These are phyloP conservation scores for Pangasius macronema DNA, from an alignment of 2,797 vertebrate genomes.

Conservation along the genomic window DNA sequence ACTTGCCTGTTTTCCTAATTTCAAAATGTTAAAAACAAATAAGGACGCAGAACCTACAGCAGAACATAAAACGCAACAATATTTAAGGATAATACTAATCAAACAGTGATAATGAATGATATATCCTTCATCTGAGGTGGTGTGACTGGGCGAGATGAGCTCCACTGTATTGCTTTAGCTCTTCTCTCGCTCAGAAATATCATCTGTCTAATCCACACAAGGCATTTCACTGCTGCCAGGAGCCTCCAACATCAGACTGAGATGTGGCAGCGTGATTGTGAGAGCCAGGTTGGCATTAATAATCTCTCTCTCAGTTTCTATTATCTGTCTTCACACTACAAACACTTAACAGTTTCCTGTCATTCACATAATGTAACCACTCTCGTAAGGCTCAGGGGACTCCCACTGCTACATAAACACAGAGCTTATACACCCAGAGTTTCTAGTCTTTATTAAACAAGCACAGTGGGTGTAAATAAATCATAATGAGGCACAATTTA, in stretches of 20 bases:
- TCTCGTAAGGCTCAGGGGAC: not conserved
- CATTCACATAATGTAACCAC: constrained; percentile 1
- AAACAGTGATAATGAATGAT: constrained; percentile 13
- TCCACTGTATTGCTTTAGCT: constrained; percentile 23
- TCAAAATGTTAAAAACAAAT: not conserved
- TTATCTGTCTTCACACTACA: constrained; percentile 21
- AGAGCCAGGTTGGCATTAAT: constrained; percentile 51
- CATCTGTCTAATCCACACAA: constrained; percentile 52
- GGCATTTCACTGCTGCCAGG: constrained; percentile 36
- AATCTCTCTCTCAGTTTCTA: constrained; percentile 31
- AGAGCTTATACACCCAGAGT: not conserved
- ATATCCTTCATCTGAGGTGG: constrained; percentile 5
- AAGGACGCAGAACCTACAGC: not conserved
- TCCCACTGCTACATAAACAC: not conserved
- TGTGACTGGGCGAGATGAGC: constrained; percentile 28
- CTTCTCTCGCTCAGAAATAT: constrained; percentile 41
- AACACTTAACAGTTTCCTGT: constrained; percentile 16
- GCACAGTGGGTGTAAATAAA: constrained; percentile 16
- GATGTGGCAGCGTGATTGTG: constrained; percentile 45
- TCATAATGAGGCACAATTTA: constrained; percentile 10
- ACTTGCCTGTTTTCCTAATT: not conserved
- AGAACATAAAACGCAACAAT: not conserved
- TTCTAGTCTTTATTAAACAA: constrained; percentile 8
- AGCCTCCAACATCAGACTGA: constrained; percentile 38
- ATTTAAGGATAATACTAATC: not conserved